Evolutionary conservation across 2,113 vertebrate genomes (phyloP).

Genomic region (Cynoglossus semilaevis): DNA sequence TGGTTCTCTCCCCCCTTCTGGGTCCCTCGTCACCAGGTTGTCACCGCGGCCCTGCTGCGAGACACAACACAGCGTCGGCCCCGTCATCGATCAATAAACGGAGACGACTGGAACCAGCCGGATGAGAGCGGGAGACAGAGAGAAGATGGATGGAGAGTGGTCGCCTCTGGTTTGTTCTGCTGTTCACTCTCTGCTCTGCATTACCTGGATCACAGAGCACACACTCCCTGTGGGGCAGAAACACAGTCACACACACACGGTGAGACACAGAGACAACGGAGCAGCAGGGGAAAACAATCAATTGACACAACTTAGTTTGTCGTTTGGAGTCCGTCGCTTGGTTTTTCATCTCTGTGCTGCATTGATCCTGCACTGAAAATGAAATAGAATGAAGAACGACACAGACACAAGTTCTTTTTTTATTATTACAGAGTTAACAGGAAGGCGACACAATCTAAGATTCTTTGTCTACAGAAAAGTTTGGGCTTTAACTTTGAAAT

Average conservation of each 20-base stretch:
- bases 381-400: background rate
- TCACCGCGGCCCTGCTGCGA: constrained; percentile 34
- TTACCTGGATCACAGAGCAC: constrained; percentile 79
- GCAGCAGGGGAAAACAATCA: constrained; percentile 45
- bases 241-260: constrained; percentile 28
- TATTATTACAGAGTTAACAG: too few relatives aligned
- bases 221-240: constrained; percentile 58
- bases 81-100: constrained; percentile 69
- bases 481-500: too few relatives aligned
- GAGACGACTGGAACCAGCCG: constrained; percentile 37
- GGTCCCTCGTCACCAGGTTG: constrained; percentile 49
- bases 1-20: background rate
- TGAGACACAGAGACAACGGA: constrained; percentile 4
- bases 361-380: constrained; percentile 36
- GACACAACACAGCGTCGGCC: constrained; percentile 49
- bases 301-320: constrained; percentile 49
- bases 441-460: too few relatives aligned
- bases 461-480: too few relatives aligned
- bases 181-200: constrained; percentile 58
- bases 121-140: constrained; percentile 33
- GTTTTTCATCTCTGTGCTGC: constrained; percentile 41
- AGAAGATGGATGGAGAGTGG: constrained; percentile 72
- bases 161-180: constrained; percentile 60
- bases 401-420: background rate
- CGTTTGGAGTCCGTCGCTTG: constrained; percentile 47